phyloP scores from a whole-genome alignment of 2,113 vertebrate genomes.

The Pithys albifrons region DNA sequence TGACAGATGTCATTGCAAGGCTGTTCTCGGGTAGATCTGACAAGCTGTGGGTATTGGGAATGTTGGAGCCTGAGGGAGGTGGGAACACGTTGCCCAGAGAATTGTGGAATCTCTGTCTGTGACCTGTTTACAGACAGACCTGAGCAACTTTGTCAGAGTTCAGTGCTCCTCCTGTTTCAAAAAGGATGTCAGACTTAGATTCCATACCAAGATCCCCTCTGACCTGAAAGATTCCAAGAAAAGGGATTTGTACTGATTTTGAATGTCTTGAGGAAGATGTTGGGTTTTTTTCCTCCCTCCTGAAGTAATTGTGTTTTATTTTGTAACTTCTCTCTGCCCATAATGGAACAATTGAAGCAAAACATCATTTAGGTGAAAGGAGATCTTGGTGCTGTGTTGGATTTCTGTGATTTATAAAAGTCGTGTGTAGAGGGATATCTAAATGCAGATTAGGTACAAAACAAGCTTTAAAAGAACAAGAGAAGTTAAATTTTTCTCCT shows the following conservation, averaged over 20 bases:
- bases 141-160: not conserved
- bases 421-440: not conserved
- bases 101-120: not conserved
- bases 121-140: not conserved
- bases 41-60: not conserved
- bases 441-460: not conserved
- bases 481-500: not conserved
- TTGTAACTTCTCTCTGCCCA: not conserved
- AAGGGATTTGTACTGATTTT: not conserved
- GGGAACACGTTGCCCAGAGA: accelerated
- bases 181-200: not conserved
- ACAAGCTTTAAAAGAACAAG: not conserved
- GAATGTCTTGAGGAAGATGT: not conserved
- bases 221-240: not conserved
- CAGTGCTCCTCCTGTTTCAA: not conserved
- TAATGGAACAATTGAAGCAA: not conserved
- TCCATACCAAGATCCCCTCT: not conserved
- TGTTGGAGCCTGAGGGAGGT: not conserved
- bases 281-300: not conserved
- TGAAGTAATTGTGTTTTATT: not conserved
- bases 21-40: not conserved
- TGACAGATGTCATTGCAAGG: not conserved
- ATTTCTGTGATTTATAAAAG: not conserved
- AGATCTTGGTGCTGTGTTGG: not conserved
- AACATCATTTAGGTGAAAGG: not conserved